phyloP scores from a whole-genome alignment of 1,140 invertebrate species.

The Chrysomallon squamiferum region DNA sequence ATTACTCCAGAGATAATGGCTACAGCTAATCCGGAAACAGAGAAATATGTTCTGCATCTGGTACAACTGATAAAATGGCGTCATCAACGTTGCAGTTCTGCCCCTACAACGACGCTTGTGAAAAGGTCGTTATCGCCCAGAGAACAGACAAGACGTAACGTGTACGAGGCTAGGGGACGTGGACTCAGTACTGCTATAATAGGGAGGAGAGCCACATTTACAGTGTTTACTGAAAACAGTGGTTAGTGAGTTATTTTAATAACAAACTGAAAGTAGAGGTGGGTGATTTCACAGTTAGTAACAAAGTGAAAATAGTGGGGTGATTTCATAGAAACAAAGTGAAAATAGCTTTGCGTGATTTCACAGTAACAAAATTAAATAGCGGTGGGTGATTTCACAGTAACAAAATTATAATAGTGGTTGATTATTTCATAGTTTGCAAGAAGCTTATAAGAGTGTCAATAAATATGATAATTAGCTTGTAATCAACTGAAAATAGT shows the following conservation, averaged over 20 bases:
- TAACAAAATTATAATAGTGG: too few relatives aligned
- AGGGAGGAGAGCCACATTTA: slow-evolving; percentile 50
- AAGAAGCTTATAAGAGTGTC: too few relatives aligned
- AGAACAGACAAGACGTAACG: slow-evolving; percentile 5
- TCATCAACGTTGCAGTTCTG: slow-evolving; percentile 25
- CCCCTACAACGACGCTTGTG: slow-evolving; percentile 4
- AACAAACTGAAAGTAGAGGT: too few relatives aligned
- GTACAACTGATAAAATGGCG: slow-evolving; percentile 51
- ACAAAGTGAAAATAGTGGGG: too few relatives aligned
- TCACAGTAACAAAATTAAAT: too few relatives aligned
- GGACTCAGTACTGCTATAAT: slow-evolving; percentile 50
- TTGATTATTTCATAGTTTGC: too few relatives aligned
- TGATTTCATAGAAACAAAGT: too few relatives aligned
- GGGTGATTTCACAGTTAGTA: too few relatives aligned
- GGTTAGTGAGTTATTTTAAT: background rate
- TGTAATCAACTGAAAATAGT: too few relatives aligned
- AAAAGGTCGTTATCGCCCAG: background rate
- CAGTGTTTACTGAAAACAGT: slow-evolving; percentile 29
- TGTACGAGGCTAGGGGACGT: slow-evolving; percentile 37
- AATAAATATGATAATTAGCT: too few relatives aligned
- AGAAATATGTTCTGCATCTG: slow-evolving; percentile 44
- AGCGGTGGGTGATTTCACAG: too few relatives aligned
- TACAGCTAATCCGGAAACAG: slow-evolving; percentile 38
- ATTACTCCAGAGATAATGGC: slow-evolving; percentile 53
- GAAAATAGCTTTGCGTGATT: too few relatives aligned